These are phyloP conservation scores for Corvus hawaiiensis DNA, from an alignment of 2,113 vertebrate species.

Conservation along the genomic window DNA sequence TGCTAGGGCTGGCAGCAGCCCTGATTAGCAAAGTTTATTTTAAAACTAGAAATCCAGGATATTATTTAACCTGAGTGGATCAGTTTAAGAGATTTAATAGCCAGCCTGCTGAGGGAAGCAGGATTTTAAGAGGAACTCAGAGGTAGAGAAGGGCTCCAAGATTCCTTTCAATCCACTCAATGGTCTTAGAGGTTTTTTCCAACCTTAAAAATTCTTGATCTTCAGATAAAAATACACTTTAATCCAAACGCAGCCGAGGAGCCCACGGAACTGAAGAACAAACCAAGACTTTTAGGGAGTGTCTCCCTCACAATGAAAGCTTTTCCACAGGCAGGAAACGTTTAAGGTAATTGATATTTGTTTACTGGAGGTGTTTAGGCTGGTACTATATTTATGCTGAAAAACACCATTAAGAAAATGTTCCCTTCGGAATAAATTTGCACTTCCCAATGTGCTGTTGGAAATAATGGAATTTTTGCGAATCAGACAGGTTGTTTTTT, in stretches of 20 bases:
- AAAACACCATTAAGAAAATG: not conserved
- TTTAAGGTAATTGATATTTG: not conserved
- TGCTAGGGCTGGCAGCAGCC: not conserved
- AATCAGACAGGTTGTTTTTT: not conserved
- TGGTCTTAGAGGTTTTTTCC: not conserved
- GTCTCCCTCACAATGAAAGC: not conserved
- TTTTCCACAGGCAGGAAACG: not conserved
- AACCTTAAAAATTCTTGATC: not conserved
- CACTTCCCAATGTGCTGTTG: not conserved
- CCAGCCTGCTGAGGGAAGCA: not conserved
- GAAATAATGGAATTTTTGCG: not conserved
- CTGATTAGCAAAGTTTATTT: not conserved
- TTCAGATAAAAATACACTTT: not conserved
- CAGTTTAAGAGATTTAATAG: not conserved
- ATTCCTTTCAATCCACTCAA: no score
- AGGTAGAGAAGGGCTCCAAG: not conserved
- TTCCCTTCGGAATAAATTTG: not conserved
- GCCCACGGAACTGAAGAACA: not conserved
- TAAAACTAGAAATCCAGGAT: not conserved
- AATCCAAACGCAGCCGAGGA: fast-evolving
- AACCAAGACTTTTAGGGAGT: not conserved
- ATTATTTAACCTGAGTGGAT: not conserved
- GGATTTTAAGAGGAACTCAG: not conserved
- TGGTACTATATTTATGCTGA: not conserved
- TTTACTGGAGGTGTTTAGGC: not conserved